Conservation (phyloP, 2,888 invertebrate genomes). For the Sipha maydis region DNA sequence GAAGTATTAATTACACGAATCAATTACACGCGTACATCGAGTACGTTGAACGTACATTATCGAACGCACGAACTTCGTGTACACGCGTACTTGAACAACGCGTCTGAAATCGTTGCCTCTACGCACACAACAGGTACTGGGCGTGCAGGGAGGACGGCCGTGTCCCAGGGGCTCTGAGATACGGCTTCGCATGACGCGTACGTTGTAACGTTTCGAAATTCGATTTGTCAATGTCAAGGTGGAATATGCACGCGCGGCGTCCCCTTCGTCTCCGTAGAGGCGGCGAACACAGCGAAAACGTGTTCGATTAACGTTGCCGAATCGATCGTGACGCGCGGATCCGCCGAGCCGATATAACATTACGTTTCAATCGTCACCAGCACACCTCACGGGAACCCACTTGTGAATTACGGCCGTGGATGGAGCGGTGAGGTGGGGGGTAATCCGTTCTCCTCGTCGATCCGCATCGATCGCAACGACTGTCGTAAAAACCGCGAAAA, state of each 20-base stretch:
- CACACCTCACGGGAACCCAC: not conserved
- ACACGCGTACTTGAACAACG: too few species aligned
- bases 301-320: conserved; percentile 47
- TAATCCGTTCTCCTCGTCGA: not conserved
- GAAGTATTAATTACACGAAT: too few species aligned
- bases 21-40: not conserved
- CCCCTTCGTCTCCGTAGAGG: not conserved
- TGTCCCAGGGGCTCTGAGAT: too few species aligned
- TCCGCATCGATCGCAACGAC: not conserved
- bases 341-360: conserved; percentile 1
- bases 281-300: conserved; percentile 24
- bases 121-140: not conserved
- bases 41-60: too few species aligned
- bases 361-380: conserved; percentile 35
- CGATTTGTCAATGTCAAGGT: conserved; percentile 58
- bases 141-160: not conserved
- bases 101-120: too few species aligned
- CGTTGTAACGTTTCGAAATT: not conserved
- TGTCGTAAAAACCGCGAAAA: not conserved
- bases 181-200: not conserved
- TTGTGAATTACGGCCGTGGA: not conserved
- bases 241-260: not conserved
- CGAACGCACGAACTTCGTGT: too few species aligned
- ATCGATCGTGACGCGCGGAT: conserved; percentile 51
- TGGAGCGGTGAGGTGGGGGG: not conserved